phyloP scores from a whole-genome alignment of 2,888 invertebrate genomes.

The Autographa gamma region DNA sequence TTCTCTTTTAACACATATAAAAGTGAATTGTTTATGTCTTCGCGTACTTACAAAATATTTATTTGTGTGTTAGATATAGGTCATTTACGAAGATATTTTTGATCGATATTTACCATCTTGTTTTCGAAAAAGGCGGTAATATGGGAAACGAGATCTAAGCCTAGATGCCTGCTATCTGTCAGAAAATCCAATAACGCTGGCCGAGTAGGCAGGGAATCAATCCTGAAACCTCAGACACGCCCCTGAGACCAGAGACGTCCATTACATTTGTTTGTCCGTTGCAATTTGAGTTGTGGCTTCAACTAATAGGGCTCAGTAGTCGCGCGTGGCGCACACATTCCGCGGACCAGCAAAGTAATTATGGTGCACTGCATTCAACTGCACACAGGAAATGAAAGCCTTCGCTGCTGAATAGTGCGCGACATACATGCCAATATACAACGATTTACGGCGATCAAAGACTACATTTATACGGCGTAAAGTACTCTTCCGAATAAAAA shows the following conservation, averaged over 20 bases:
- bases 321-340: conserved; percentile 9
- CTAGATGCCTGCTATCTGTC: background rate
- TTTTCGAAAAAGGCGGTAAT: background rate
- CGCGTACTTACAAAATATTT: no score
- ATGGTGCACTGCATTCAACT: conserved; percentile 17
- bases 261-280: background rate
- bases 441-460: background rate
- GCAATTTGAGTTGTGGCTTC: conserved; percentile 6
- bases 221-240: background rate
- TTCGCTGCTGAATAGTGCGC: conserved; percentile 11
- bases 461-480: conserved; percentile 1
- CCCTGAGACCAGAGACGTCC: background rate
- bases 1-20: background rate
- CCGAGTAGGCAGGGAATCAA: background rate
- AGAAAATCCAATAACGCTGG: conserved; percentile 4
- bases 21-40: no score
- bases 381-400: conserved; percentile 10
- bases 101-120: background rate
- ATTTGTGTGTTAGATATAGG: background rate
- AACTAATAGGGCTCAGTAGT: conserved; percentile 16
- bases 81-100: background rate
- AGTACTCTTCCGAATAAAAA: background rate
- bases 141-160: background rate
- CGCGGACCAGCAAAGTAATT: conserved; percentile 2
- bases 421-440: conserved; percentile 7